These are phyloP conservation scores for Galbula dea DNA, from an alignment of 2,113 vertebrate genomes.

Conservation along the genomic window DNA sequence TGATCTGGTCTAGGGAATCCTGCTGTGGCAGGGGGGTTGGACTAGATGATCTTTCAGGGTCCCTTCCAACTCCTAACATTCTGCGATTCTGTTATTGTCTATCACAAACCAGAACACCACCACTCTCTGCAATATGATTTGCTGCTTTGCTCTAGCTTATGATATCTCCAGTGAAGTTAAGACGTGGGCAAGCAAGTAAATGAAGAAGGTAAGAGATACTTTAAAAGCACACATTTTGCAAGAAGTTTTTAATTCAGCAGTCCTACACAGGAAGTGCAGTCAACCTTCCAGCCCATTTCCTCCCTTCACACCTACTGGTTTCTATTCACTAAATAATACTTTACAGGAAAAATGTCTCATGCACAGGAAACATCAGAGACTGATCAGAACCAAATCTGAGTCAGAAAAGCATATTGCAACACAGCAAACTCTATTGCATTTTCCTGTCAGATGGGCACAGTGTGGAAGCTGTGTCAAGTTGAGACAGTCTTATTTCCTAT, in stretches of 20 bases:
- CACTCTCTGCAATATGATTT: background rate
- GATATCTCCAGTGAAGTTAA: background rate
- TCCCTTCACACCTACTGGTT: background rate
- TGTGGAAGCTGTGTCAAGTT: background rate
- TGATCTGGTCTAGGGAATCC: too few species aligned
- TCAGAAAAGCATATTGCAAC: background rate
- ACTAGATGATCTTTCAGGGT: too few species aligned
- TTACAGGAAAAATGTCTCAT: rapidly evolving
- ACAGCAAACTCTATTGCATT: background rate
- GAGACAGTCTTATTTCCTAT: background rate
- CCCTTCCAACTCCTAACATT: too few species aligned
- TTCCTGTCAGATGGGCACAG: background rate
- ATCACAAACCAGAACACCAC: background rate
- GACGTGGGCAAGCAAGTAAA: background rate
- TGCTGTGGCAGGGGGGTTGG: too few species aligned
- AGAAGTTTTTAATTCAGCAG: background rate
- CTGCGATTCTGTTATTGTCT: too few species aligned
- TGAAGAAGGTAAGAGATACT: background rate
- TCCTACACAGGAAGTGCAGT: background rate
- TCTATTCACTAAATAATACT: background rate
- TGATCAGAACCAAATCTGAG: background rate
- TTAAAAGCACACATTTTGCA: background rate
- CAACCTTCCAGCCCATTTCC: background rate
- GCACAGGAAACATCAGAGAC: background rate
- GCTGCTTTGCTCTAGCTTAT: background rate